A percentile compares a stretch with the other conserved stretches of the same genome.
phyloP scores from a whole-genome alignment of 2,113 vertebrate species.

The Ariopsis seemanni region DNA sequence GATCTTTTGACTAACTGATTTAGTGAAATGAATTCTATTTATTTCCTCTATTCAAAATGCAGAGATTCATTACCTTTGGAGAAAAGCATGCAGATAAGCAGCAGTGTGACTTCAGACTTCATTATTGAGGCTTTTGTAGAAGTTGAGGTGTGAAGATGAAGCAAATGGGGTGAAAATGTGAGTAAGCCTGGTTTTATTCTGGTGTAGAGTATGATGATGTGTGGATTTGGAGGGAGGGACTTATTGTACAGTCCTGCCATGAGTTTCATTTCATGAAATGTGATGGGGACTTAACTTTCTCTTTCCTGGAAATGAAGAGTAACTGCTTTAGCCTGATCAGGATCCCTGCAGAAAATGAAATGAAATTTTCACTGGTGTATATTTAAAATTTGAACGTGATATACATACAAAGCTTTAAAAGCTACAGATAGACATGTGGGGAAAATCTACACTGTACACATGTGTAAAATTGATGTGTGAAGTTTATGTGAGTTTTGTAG shows the following conservation, averaged over 20 bases:
- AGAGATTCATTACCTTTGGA: neutral
- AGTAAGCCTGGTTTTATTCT: neutral
- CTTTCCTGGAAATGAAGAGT: neutral
- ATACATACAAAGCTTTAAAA: too few relatives aligned
- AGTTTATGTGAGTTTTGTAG: too few relatives aligned
- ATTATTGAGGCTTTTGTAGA: neutral
- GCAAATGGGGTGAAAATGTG: neutral
- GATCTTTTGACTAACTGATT: too few relatives aligned
- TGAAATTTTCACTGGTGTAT: too few relatives aligned
- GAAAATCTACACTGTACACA: too few relatives aligned
- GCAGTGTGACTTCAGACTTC: neutral
- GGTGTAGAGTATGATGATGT: neutral
- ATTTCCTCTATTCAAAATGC: too few relatives aligned
- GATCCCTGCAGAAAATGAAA: too few relatives aligned
- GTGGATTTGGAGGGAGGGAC: neutral
- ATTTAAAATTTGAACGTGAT: too few relatives aligned
- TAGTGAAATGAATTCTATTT: neutral
- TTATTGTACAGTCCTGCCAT: neutral
- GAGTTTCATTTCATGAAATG: neutral
- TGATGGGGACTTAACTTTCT: neutral
- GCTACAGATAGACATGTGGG: too few relatives aligned
- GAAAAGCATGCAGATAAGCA: constrained; percentile 11
- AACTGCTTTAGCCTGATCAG: too few relatives aligned
- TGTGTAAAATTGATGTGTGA: too few relatives aligned
- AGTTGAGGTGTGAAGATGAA: neutral